Evolutionary conservation across 2,797 vertebrate genomes (phyloP), one percentile per base, ranked within the genome.

Genomic region (Anniella stebbinsi): DNA sequence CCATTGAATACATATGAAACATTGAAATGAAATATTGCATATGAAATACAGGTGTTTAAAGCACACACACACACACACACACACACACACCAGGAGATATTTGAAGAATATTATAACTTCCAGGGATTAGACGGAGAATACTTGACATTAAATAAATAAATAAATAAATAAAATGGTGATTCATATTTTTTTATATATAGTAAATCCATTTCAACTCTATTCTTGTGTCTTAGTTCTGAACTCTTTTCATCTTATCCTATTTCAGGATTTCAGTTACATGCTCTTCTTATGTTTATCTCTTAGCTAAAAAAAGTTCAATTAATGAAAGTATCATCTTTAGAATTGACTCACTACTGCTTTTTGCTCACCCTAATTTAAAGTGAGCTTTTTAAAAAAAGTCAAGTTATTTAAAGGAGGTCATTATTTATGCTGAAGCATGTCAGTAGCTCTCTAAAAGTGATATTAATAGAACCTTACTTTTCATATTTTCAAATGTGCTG

Each of bases 341-440:
- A 33, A 84, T 38, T 80, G 25, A 57, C 28, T 91, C 45, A 28
- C 77, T 30, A 1, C 13, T 88, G n/a, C 45, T 0, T 85, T 92
- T 89, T 70, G 0, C n/a, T 76, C n/a, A 88, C 33, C 21, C 51
- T 93, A 48, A 89, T 93, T 93, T 91, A 89, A 90, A 84, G 2
- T 73, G 51, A 95, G 88, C 17, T 84, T 45, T 67, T 30, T 63
- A 23, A 63, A 83, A 63, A 0, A 0, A 63, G 86, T 90, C 73
- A 36, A 84, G 69, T 66, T 91, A 57, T 38, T 91, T 88, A 51
- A 30, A 87, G 48, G 5, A 0, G 77, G 69, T 91, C 86, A 81
- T 94, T 94, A 92, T 94, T 95, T 95, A 93, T 92, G 30, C 80
- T 48, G 86, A 92, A 90, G 2, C 83, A 87, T 84, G 77, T 88